Percentiles rank a stretch among this genome's conserved stretches.
These are phyloP conservation scores for Gobio gobio DNA, from an alignment of 2,113 vertebrate genomes.

Conservation along the genomic window DNA sequence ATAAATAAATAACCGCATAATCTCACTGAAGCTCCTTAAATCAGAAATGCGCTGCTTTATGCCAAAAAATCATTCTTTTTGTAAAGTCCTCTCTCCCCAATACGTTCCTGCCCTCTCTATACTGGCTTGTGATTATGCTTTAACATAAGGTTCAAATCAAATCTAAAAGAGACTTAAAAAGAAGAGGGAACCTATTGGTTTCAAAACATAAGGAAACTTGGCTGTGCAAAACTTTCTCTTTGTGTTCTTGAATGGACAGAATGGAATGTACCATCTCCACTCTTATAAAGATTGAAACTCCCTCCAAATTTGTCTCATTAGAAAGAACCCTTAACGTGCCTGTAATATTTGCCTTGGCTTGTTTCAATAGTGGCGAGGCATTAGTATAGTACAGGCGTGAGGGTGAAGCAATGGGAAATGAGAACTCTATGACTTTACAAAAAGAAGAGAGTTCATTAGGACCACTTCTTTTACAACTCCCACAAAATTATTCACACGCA, in stretches of 20 bases:
- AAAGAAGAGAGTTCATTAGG: conserved; percentile 29
- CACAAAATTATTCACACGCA: conserved; percentile 41
- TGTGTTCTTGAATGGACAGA: background rate
- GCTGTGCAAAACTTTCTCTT: background rate
- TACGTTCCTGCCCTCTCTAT: too few species aligned
- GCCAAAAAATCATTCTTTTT: too few species aligned
- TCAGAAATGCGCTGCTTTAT: too few species aligned
- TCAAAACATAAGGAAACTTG: too few species aligned
- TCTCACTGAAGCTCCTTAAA: too few species aligned
- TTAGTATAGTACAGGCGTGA: conserved; percentile 26
- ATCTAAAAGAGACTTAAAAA: too few species aligned
- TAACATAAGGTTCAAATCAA: too few species aligned
- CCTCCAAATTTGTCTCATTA: background rate
- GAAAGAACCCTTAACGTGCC: background rate
- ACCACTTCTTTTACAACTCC: conserved; percentile 35
- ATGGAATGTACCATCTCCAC: background rate
- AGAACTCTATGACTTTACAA: conserved; percentile 30
- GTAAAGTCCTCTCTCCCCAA: too few species aligned
- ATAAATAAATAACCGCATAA: too few species aligned
- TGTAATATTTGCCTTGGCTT: conserved; percentile 28
- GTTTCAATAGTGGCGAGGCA: background rate
- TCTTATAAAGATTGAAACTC: background rate
- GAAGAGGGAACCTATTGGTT: too few species aligned
- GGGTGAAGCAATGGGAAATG: conserved; percentile 31
- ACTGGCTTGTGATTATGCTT: too few species aligned